Conservation (phyloP, 2,113 vertebrate genomes). For the Phaethon lepturus region DNA sequence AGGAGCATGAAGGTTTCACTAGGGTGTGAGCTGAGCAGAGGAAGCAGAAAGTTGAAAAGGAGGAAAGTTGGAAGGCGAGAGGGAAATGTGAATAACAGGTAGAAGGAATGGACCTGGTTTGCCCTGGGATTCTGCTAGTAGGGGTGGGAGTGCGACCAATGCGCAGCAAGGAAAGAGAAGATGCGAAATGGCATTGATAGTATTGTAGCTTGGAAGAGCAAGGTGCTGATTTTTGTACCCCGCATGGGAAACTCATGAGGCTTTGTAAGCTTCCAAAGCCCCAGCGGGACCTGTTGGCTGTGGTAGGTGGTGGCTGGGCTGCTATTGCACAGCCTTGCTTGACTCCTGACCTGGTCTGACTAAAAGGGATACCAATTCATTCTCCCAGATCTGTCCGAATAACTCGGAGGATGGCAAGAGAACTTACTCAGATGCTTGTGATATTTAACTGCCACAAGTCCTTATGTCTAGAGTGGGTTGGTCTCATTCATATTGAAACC, state of each 20-base stretch:
- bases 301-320: not conserved
- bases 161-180: not conserved
- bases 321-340: not conserved
- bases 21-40: not conserved
- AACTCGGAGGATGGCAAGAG: not conserved
- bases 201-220: not conserved
- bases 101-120: not conserved
- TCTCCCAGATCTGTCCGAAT: not conserved
- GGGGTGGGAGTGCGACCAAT: not conserved
- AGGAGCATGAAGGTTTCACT: not conserved
- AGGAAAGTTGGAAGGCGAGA: not conserved
- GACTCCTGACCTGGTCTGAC: not conserved
- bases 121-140: not conserved
- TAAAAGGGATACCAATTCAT: not conserved
- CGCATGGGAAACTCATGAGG: not conserved
- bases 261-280: not conserved
- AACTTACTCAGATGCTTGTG: not conserved
- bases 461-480: not conserved
- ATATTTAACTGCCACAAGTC: not conserved
- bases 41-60: not conserved
- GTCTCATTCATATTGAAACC: not conserved
- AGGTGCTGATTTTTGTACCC: not conserved
- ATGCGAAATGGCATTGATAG: accelerated
- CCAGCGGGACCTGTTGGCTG: not conserved
- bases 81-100: not conserved